Conservation (phyloP, 2,113 vertebrate species). For the Murina feae region DNA sequence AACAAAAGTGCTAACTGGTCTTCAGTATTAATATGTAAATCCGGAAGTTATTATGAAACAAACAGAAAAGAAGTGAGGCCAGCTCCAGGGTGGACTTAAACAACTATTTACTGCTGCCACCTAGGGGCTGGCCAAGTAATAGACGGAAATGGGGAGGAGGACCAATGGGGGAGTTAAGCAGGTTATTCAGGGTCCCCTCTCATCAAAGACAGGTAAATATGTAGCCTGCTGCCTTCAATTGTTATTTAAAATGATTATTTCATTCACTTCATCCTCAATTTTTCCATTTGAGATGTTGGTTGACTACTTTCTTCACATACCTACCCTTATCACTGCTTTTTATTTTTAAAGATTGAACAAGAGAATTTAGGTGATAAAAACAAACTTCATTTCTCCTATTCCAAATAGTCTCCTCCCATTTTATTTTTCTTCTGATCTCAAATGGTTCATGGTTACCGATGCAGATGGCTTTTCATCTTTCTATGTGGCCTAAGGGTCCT, state of each 20-base stretch:
- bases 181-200: neutral
- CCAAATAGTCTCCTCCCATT: neutral
- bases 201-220: neutral
- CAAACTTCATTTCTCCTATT: neutral
- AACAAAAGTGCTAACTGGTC: neutral
- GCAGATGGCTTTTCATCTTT: neutral
- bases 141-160: neutral
- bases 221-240: neutral
- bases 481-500: neutral
- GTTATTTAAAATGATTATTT: neutral
- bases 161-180: neutral
- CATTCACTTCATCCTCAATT: neutral
- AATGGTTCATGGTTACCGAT: neutral
- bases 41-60: neutral
- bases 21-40: neutral
- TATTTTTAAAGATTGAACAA: neutral
- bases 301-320: neutral
- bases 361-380: neutral
- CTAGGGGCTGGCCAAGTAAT: neutral
- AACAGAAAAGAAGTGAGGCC: neutral
- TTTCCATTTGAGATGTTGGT: neutral
- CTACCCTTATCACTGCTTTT: neutral
- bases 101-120: neutral
- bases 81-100: neutral
- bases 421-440: too few species aligned